A percentile compares a stretch with the other conserved stretches of the same genome.
phyloP scores from a whole-genome alignment of 2,113 vertebrate genomes.

The Hippocampus abdominalis region DNA sequence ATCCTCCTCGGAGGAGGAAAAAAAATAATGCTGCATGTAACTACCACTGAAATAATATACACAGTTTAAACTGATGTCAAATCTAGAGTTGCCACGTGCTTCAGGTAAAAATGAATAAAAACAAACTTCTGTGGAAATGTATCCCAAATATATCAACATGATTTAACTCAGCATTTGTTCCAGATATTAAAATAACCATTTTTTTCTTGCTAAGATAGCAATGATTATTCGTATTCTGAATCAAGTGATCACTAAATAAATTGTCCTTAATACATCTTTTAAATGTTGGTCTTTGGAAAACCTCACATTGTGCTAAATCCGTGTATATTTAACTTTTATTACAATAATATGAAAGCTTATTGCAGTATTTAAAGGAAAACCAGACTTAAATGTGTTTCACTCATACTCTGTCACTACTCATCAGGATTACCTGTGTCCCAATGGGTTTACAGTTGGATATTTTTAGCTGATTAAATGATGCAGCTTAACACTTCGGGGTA shows the following conservation, averaged over 20 bases:
- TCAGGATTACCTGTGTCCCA: constrained; percentile 53
- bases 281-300: background rate
- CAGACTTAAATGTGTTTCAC: constrained; percentile 1
- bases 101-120: too few relatives aligned
- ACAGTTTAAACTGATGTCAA: background rate
- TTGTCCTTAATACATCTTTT: background rate
- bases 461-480: constrained; percentile 63
- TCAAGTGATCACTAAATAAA: background rate
- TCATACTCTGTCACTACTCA: constrained; percentile 13
- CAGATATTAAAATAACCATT: too few relatives aligned
- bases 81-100: background rate
- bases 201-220: background rate
- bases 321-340: background rate
- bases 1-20: background rate
- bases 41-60: background rate
- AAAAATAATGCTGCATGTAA: too few relatives aligned
- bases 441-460: constrained; percentile 40
- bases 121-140: too few relatives aligned
- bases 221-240: background rate
- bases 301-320: too few relatives aligned
- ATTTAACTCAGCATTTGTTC: too few relatives aligned
- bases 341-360: background rate
- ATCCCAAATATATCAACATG: too few relatives aligned
- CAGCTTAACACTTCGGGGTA: constrained; percentile 17
- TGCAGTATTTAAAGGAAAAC: constrained; percentile 2